Conservation (phyloP, 2,888 invertebrate species). For the Pycnomerus fuliginosus region DNA sequence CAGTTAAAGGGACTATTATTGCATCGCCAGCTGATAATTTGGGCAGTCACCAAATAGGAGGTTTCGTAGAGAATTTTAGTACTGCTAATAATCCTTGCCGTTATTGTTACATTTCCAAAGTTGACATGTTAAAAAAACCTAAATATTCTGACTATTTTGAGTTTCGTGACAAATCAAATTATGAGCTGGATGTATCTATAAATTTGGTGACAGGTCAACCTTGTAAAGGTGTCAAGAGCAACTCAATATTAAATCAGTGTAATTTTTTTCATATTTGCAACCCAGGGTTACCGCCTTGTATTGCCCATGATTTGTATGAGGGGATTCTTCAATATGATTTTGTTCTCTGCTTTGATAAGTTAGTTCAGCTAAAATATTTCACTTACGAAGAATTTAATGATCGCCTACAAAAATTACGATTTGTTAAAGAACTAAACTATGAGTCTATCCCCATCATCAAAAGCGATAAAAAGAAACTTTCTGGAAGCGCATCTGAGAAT, state of each 20-base stretch:
- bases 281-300: constrained; percentile 28
- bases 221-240: constrained; percentile 21
- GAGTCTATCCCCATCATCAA: background rate
- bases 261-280: constrained; percentile 29
- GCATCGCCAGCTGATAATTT: constrained; percentile 29
- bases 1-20: constrained; percentile 26
- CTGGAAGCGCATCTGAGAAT: background rate
- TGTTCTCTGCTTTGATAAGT: background rate
- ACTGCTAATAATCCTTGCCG: constrained; percentile 31
- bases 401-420: too few species aligned
- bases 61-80: constrained; percentile 36
- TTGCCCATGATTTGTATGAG: constrained; percentile 32
- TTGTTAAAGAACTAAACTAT: background rate
- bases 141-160: too few species aligned
- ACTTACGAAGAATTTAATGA: too few species aligned
- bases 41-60: constrained; percentile 37
- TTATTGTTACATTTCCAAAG: constrained; percentile 27
- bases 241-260: constrained; percentile 28
- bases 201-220: background rate
- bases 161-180: constrained; percentile 4
- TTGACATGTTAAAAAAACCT: background rate
- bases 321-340: too few species aligned
- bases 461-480: background rate
- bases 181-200: constrained; percentile 7
- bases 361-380: background rate